Percentiles rank a stretch among this genome's conserved stretches.
Conservation (phyloP, 2,888 invertebrate species). For the Rugalucina vietnamica region DNA sequence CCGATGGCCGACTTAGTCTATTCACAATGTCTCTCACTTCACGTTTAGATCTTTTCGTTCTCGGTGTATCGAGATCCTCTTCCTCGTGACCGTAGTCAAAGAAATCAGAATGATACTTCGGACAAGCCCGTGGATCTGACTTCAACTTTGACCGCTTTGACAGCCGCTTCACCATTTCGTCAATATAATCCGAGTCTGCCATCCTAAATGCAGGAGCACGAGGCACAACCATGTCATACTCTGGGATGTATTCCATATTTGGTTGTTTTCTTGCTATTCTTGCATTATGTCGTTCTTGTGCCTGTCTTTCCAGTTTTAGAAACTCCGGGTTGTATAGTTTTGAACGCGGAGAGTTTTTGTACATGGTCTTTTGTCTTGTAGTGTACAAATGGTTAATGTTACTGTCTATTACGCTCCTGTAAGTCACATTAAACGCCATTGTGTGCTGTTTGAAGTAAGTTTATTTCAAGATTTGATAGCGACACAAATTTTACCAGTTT, state of each 20-base stretch:
- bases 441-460: too few relatives aligned
- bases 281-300: slow-evolving; percentile 42
- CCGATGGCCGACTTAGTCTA: slow-evolving; percentile 35
- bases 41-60: slow-evolving; percentile 39
- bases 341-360: slow-evolving; percentile 35
- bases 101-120: slow-evolving; percentile 49
- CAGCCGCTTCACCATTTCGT: slow-evolving; percentile 47
- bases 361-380: slow-evolving; percentile 57
- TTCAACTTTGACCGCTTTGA: slow-evolving; percentile 44
- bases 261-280: slow-evolving; percentile 23
- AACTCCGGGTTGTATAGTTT: slow-evolving; percentile 55
- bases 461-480: too few relatives aligned
- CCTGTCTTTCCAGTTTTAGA: slow-evolving; percentile 52
- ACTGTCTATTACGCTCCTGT: slow-evolving; percentile 33
- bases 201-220: slow-evolving; percentile 58
- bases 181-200: slow-evolving; percentile 44
- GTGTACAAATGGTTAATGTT: slow-evolving; percentile 62
- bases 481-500: too few relatives aligned
- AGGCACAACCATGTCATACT: slow-evolving; percentile 55
- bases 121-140: slow-evolving; percentile 46
- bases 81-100: slow-evolving; percentile 48
- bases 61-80: slow-evolving; percentile 21
- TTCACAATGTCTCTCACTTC: slow-evolving; percentile 49
- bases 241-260: slow-evolving; percentile 62
- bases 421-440: slow-evolving; percentile 62